Conservation (phyloP, 2,888 invertebrate genomes). For the Myathropa florea region DNA sequence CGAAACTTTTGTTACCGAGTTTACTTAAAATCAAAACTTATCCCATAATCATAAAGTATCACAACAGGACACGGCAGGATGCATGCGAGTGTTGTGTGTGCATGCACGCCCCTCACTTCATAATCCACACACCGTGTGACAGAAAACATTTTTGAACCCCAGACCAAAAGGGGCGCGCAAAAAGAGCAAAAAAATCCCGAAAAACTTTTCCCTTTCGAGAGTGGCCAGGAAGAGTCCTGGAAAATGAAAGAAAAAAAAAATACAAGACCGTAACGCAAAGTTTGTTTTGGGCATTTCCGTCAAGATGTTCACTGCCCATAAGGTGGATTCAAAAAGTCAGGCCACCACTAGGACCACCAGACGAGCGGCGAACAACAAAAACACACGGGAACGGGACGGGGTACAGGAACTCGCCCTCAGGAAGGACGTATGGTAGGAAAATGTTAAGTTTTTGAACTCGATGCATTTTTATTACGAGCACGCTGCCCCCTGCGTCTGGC, state of each 20-base stretch:
- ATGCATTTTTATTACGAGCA: constrained; percentile 62
- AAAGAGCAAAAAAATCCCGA: not conserved
- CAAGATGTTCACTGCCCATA: constrained; percentile 68
- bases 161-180: not conserved
- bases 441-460: constrained; percentile 58
- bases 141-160: constrained; percentile 42
- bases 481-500: not conserved
- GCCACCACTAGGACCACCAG: constrained; percentile 29
- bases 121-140: constrained; percentile 53
- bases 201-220: constrained; percentile 41
- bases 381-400: not conserved
- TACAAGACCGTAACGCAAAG: constrained; percentile 42
- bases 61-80: constrained; percentile 46
- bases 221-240: constrained; percentile 32
- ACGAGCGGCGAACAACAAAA: not conserved
- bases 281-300: constrained; percentile 69
- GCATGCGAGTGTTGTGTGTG: constrained; percentile 11
- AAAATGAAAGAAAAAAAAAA: not conserved
- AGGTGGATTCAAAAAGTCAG: constrained; percentile 64
- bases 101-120: constrained; percentile 42
- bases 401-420: constrained; percentile 42
- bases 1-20: constrained; percentile 57
- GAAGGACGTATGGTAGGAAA: constrained; percentile 53
- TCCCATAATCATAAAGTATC: constrained; percentile 70
- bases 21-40: constrained; percentile 68